Conservation (phyloP, 2,113 vertebrate species). For the Nematolebias whitei region DNA sequence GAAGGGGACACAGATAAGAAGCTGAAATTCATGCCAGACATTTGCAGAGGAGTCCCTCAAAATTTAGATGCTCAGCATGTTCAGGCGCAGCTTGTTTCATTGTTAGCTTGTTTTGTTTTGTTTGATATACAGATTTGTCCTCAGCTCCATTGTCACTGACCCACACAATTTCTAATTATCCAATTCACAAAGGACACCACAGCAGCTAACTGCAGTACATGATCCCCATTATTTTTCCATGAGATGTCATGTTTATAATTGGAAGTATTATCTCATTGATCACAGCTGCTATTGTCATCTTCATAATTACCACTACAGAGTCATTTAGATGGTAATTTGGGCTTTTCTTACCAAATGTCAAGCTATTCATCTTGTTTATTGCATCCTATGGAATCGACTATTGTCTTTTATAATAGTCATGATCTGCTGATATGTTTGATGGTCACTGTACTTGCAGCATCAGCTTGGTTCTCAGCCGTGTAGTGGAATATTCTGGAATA, state of each 20-base stretch:
- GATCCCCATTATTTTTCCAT: conserved; percentile 71
- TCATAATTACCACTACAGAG: conserved; percentile 64
- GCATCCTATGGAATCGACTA: conserved; percentile 41
- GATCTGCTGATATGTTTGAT: conserved; percentile 40
- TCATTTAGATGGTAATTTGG: conserved; percentile 76
- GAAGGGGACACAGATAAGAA: neutral
- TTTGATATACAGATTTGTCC: conserved; percentile 52
- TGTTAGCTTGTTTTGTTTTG: conserved; percentile 44
- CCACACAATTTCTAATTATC: conserved; percentile 64
- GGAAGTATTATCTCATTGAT: conserved; percentile 75
- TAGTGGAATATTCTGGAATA: conserved; percentile 29
- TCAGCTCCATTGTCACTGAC: conserved; percentile 58
- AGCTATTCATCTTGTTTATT: conserved; percentile 61
- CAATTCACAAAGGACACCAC: conserved; percentile 63
- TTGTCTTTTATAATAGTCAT: conserved; percentile 50
- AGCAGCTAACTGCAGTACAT: conserved; percentile 61
- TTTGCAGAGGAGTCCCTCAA: neutral
- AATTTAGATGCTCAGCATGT: neutral
- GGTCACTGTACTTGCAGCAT: conserved; percentile 10
- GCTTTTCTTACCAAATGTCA: conserved; percentile 51
- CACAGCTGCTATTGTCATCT: conserved; percentile 68
- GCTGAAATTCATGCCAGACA: neutral
- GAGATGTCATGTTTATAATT: conserved; percentile 74
- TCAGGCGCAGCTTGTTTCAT: conserved; percentile 21
- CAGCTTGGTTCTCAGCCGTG: conserved; percentile 24